These are phyloP conservation scores for Ariolimax columbianus DNA, from an alignment of 2,888 invertebrate species.

Conservation along the genomic window DNA sequence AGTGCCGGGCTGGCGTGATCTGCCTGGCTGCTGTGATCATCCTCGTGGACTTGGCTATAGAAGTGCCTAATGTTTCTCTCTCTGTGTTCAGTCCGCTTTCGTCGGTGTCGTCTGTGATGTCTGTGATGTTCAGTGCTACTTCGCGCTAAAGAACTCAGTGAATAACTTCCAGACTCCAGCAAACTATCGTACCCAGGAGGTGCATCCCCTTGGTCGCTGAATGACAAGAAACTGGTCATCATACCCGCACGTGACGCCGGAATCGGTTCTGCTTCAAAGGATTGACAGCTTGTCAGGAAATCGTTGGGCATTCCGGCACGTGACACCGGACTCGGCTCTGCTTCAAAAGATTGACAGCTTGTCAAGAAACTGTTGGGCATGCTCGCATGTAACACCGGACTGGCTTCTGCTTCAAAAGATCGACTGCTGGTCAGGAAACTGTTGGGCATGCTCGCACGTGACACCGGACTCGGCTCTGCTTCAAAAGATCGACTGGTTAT, in stretches of 20 bases:
- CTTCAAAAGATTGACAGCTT: too few species aligned
- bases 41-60: neutral
- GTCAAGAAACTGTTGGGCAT: neutral
- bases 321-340: too few species aligned
- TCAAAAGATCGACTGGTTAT: too few species aligned
- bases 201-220: neutral
- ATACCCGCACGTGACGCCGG: neutral
- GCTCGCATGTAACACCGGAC: neutral
- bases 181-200: conserved; percentile 15
- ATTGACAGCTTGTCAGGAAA: too few species aligned
- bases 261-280: neutral
- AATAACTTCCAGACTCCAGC: neutral
- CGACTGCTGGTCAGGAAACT: neutral
- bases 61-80: neutral
- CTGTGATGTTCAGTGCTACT: neutral
- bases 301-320: too few species aligned
- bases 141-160: neutral
- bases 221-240: neutral
- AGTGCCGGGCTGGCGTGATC: neutral
- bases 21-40: neutral
- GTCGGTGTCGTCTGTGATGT: neutral
- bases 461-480: neutral
- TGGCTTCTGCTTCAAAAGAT: neutral
- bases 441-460: neutral
- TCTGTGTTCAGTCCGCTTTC: neutral